These are phyloP conservation scores for Pachydiplax longipennis DNA, from an alignment of 2,888 invertebrate genomes.

Conservation along the genomic window DNA sequence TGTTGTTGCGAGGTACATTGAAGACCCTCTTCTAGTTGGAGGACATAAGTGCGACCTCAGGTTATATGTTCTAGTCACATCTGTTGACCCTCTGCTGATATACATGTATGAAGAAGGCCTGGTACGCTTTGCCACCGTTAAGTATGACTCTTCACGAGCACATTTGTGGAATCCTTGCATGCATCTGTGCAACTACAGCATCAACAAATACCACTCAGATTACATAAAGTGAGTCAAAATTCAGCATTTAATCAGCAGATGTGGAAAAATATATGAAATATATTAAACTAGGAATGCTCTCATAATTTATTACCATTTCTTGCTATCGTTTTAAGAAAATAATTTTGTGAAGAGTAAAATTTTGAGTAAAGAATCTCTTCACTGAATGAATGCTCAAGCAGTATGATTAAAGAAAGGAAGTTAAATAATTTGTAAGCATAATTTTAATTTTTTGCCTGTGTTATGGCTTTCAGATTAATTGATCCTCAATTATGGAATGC, in stretches of 20 bases:
- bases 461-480: too few relatives aligned
- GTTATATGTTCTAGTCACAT: constrained; percentile 93
- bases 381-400: too few relatives aligned
- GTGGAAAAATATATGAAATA: background rate
- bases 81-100: constrained; percentile 90
- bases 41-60: constrained; percentile 97
- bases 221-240: constrained; percentile 82
- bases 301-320: background rate
- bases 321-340: background rate
- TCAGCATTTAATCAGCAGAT: too few relatives aligned
- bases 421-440: too few relatives aligned
- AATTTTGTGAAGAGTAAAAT: too few relatives aligned
- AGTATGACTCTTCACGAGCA: constrained; percentile 89
- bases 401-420: too few relatives aligned
- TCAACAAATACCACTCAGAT: constrained; percentile 95
- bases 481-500: too few relatives aligned
- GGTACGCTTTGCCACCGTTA: constrained; percentile 93
- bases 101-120: constrained; percentile 97
- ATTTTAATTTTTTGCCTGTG: too few relatives aligned
- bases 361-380: too few relatives aligned
- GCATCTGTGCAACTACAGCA: constrained; percentile 98
- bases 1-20: constrained; percentile 88
- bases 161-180: constrained; percentile 95
- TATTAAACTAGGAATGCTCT: too few relatives aligned
- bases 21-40: constrained; percentile 85